Evolutionary conservation across 2,113 vertebrate genomes (phyloP).

Genomic region (Cebidichthys violaceus): DNA sequence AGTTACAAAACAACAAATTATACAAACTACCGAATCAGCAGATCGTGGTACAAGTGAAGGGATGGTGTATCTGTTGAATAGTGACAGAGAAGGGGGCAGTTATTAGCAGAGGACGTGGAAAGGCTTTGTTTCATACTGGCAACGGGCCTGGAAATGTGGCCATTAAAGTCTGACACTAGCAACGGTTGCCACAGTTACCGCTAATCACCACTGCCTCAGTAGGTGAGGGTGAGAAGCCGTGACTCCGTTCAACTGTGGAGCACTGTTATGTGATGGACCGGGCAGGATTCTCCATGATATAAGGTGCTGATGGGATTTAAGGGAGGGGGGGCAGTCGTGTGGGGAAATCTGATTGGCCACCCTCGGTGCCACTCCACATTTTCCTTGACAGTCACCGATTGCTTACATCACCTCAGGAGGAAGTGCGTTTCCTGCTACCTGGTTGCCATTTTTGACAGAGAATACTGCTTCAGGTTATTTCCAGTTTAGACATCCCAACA

Average conservation of each 20-base stretch:
- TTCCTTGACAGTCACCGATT: slow-evolving; percentile 5
- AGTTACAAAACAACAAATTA: not conserved
- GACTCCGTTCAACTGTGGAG: slow-evolving; percentile 40
- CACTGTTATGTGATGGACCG: slow-evolving; percentile 16
- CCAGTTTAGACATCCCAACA: not conserved
- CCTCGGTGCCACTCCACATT: not conserved
- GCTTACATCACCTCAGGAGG: not conserved
- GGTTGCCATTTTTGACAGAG: not conserved
- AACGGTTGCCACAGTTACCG: slow-evolving; percentile 66
- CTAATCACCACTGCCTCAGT: slow-evolving; percentile 38
- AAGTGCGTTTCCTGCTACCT: not conserved
- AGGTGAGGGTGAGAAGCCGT: slow-evolving; percentile 55
- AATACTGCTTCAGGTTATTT: not conserved
- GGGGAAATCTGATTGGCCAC: slow-evolving; percentile 26
- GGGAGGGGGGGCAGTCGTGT: not conserved
- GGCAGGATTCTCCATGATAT: not conserved
- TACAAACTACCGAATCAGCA: not conserved
- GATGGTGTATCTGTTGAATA: slow-evolving; percentile 1
- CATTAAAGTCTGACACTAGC: slow-evolving; percentile 44
- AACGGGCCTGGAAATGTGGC: slow-evolving; percentile 53
- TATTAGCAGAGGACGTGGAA: slow-evolving; percentile 36
- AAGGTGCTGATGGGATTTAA: slow-evolving; percentile 10
- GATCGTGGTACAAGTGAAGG: not conserved
- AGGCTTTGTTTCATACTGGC: slow-evolving; percentile 56
- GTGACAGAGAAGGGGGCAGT: slow-evolving; percentile 36